phyloP scores from a whole-genome alignment of 2,888 invertebrate genomes.

The Ceramica pisi region DNA sequence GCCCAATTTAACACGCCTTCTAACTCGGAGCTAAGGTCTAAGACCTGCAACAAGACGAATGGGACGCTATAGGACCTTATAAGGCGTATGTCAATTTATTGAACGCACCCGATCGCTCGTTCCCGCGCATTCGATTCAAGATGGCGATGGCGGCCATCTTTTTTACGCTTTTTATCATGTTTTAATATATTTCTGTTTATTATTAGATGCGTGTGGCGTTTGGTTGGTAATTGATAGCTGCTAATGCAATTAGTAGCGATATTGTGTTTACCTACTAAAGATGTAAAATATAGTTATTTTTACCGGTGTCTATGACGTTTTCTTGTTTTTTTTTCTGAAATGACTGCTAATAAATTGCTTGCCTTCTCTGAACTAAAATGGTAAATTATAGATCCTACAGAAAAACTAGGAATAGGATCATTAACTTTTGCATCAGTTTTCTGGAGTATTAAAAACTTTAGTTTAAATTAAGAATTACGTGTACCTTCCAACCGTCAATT shows the following conservation, averaged over 20 bases:
- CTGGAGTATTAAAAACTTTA: neutral
- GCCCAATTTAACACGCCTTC: constrained; percentile 80
- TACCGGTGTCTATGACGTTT: neutral
- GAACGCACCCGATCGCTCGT: constrained; percentile 78
- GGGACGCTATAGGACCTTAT: constrained; percentile 78
- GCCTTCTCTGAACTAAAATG: neutral
- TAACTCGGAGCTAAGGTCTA: constrained; percentile 78
- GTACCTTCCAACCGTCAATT: neutral
- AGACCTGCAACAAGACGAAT: constrained; percentile 81
- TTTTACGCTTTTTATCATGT: constrained; percentile 77
- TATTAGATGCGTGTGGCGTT: constrained; percentile 66
- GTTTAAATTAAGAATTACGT: neutral
- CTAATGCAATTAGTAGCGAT: constrained; percentile 27
- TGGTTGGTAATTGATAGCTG: constrained; percentile 45
- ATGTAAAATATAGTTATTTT: neutral
- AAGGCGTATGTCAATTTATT: constrained; percentile 88
- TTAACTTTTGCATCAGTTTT: neutral
- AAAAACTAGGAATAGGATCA: neutral
- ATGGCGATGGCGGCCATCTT: constrained; percentile 77
- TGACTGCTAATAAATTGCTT: neutral
- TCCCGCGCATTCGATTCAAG: constrained; percentile 82
- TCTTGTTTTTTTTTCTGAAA: neutral
- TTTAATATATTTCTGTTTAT: constrained; percentile 77
- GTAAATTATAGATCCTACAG: neutral
- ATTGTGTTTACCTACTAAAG: neutral